phyloP scores from a whole-genome alignment of 2,797 vertebrate species.

The Rhynchonycteris naso region DNA sequence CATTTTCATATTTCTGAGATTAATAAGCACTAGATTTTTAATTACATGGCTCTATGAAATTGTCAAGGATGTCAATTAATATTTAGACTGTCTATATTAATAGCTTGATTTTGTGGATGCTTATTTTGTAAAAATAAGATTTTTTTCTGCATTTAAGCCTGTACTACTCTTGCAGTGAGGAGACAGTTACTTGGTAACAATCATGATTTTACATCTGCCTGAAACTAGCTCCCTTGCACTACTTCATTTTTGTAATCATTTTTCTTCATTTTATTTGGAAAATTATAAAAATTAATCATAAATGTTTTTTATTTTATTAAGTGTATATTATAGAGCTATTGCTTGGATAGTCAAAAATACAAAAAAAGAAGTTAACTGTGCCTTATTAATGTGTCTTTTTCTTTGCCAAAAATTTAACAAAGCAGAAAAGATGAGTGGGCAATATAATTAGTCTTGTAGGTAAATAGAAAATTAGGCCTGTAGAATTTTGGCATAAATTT shows the following conservation, averaged over 20 bases:
- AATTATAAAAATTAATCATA: background rate
- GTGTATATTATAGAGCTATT: background rate
- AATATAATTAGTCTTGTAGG: background rate
- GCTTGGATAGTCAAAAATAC: background rate
- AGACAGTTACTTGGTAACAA: background rate
- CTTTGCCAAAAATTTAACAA: background rate
- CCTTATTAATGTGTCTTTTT: background rate
- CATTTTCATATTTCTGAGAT: slow-evolving; percentile 10
- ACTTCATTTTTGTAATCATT: background rate
- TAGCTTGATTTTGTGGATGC: background rate
- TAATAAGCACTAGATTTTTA: slow-evolving; percentile 45
- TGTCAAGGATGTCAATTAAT: background rate
- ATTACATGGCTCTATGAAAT: background rate
- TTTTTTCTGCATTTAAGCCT: background rate
- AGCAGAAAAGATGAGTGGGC: background rate
- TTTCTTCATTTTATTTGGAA: background rate
- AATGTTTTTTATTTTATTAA: background rate
- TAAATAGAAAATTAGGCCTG: background rate
- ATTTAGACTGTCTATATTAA: background rate
- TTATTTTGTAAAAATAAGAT: background rate
- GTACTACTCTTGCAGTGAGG: background rate
- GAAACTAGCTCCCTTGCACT: background rate
- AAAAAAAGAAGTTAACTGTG: background rate
- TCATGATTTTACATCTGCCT: background rate
- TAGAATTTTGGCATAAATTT: background rate